Evolutionary conservation across 1,140 invertebrate genomes (phyloP), one percentile per base, ranked within the genome.

Genomic region (Platyura marginata): DNA sequence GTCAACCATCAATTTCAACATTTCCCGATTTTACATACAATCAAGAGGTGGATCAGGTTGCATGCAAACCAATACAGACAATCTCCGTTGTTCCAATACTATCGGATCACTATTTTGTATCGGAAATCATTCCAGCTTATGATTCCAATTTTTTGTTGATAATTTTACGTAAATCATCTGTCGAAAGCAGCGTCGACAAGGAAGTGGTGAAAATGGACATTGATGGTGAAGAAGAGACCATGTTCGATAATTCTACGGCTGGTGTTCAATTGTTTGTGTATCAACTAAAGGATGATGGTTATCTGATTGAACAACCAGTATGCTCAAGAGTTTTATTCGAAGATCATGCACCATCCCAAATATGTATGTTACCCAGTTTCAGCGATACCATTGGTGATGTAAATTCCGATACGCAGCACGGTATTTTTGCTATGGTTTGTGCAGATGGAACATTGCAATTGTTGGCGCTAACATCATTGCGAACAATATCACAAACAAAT

Each of bases 361-460:
- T 81, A 11, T 72, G 71, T 39, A 61, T 83, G 23, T 56, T 84
- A 40, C 79, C 79, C 2, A 55, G 63, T 38, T 57, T 66, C 25
- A 63, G 66, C 50, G 62, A 62, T 44, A 50, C 57, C 10, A 55
- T 61, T 3, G n/a, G n/a, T n/a, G 50, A 60, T 29, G 60, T 56
- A 40, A 58, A 59, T 2, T 57, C 62, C 20, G 61, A 62, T 11
- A 52, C 57, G 11, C 57, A 39, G 18, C 49, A 52, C 38, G 69
- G 70, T 46, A 56, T 65, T 47, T 59, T 66, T 32, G 60, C 67
- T 6, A 55, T 77, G 40, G 71, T 83, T 9, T 79, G 78, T 46
- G 64, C 67, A 10, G 79, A 83, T 57, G 81, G 82, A 8, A 65
- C 64, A 23, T 63, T 86, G 3, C 66, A 79, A 50, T 52, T 86